A percentile compares a stretch with the other conserved stretches of the same genome.
Conservation (phyloP, 2,113 vertebrate species). For the Parus major region DNA sequence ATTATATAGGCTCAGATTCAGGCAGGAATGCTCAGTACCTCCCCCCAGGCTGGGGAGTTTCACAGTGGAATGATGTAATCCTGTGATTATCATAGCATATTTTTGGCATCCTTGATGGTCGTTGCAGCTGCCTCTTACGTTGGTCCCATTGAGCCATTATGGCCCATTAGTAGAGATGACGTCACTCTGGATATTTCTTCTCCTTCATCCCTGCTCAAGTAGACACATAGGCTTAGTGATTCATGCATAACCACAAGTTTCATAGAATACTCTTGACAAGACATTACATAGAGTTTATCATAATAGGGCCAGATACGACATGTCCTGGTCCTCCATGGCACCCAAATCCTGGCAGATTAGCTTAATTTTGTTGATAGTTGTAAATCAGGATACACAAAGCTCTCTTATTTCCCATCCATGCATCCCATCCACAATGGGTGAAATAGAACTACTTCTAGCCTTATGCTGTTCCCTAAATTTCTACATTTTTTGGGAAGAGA, state of each 20-base stretch:
- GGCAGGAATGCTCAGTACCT: neutral
- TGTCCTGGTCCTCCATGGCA: neutral
- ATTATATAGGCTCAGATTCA: neutral
- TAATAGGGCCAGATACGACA: rapidly evolving
- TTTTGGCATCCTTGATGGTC: neutral
- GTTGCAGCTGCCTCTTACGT: rapidly evolving
- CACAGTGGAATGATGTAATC: neutral
- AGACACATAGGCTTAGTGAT: neutral
- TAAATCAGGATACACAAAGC: neutral
- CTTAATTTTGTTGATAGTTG: neutral
- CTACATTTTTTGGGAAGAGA: neutral
- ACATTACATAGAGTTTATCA: neutral
- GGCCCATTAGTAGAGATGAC: neutral
- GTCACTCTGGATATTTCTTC: neutral
- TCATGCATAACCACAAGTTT: neutral
- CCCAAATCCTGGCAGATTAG: neutral
- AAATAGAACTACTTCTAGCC: neutral
- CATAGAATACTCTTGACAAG: neutral
- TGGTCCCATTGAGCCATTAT: neutral
- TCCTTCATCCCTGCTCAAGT: neutral
- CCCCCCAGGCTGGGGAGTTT: rapidly evolving
- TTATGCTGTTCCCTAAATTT: neutral
- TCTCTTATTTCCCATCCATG: neutral
- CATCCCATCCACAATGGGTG: neutral
- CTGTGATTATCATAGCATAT: neutral